Evolutionary conservation across 2,888 invertebrate genomes (phyloP).

Genomic region (Drosophila seclusa): DNA sequence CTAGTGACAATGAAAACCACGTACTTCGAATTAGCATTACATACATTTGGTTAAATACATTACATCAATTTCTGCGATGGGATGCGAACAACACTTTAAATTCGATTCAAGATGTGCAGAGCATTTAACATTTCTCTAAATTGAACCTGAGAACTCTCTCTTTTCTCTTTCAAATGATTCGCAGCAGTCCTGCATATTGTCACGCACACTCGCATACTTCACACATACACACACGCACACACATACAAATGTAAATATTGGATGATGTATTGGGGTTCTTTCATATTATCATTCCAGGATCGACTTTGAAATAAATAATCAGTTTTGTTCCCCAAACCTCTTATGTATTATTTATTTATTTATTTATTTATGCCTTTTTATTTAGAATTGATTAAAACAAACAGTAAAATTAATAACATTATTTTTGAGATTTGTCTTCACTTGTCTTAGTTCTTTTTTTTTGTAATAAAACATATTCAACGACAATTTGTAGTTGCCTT

Average conservation of each 20-base stretch:
- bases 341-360: too few species aligned
- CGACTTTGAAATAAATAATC: neutral
- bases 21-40: slow-evolving; percentile 58
- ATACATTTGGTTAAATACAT: slow-evolving; percentile 49
- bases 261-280: neutral
- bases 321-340: neutral
- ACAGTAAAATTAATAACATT: neutral
- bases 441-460: too few species aligned
- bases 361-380: too few species aligned
- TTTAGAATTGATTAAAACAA: neutral
- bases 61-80: slow-evolving; percentile 30
- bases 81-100: slow-evolving; percentile 30
- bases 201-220: slow-evolving; percentile 59
- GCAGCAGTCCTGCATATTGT: slow-evolving; percentile 59
- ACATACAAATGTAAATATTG: neutral
- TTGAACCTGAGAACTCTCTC: slow-evolving; percentile 16
- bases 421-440: too few species aligned
- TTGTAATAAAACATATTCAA: neutral
- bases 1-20: slow-evolving; percentile 41
- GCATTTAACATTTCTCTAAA: slow-evolving; percentile 38
- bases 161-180: slow-evolving; percentile 6
- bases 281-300: neutral
- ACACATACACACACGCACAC: slow-evolving; percentile 17
- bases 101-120: slow-evolving; percentile 30
- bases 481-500: neutral